Conservation (phyloP, 2,797 vertebrate genomes). For the Enteromius argenteus region DNA sequence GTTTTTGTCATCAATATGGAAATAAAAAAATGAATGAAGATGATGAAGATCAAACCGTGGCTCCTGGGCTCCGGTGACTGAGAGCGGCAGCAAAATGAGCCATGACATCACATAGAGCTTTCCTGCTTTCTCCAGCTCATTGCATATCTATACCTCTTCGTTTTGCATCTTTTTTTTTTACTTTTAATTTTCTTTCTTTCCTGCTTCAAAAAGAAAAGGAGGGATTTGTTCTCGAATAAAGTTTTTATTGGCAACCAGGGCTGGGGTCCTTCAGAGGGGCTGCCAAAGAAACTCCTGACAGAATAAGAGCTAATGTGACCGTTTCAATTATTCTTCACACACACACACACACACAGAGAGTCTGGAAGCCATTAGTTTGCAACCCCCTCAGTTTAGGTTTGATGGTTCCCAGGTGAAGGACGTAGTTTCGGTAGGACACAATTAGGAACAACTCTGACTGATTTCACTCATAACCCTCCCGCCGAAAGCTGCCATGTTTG, state of each 20-base stretch:
- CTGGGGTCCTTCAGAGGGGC: conserved; percentile 75
- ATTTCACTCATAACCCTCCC: conserved; percentile 86
- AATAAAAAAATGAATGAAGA: conserved; percentile 42
- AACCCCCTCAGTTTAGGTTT: conserved; percentile 81
- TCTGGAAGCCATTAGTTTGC: conserved; percentile 99
- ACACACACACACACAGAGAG: conserved; percentile 48
- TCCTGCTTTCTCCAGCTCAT: conserved; percentile 23
- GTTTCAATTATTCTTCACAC: conserved; percentile 89
- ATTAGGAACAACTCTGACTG: conserved; percentile 97
- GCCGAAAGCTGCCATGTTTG: conserved; percentile 15
- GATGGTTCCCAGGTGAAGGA: conserved; percentile 97
- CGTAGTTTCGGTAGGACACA: conserved; percentile 77
- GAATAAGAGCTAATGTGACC: conserved; percentile 93
- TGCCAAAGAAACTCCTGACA: conserved; percentile 86
- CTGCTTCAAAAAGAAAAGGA: conserved; percentile 43
- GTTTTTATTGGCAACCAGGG: conserved; percentile 61
- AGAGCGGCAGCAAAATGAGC: conserved; percentile 42
- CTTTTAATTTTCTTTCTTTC: conserved; percentile 21
- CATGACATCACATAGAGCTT: conserved; percentile 39
- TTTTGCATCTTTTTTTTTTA: conserved; percentile 38
- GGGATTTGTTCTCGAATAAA: conserved; percentile 56
- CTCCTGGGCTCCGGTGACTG: conserved; percentile 37
- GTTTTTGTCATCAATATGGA: conserved; percentile 52
- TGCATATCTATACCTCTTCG: conserved; percentile 2
- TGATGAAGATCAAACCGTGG: conserved; percentile 38